A percentile compares a stretch with the other conserved stretches of the same genome.
These are phyloP conservation scores for Trissolcus brochymenae DNA, from an alignment of 2,888 invertebrate species.

Conservation along the genomic window DNA sequence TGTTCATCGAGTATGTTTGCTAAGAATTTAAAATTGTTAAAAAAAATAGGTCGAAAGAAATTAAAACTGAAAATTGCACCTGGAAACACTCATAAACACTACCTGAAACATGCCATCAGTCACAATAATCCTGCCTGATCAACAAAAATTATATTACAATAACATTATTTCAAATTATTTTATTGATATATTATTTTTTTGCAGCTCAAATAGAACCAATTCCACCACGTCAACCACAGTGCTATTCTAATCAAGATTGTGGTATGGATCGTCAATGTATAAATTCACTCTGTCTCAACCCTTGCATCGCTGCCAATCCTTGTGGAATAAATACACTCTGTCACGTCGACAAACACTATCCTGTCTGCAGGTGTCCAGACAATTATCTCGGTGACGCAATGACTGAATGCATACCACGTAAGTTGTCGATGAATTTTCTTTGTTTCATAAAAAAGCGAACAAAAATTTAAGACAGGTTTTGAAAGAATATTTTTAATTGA, in stretches of 20 bases:
- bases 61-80: no score
- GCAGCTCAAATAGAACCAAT: conserved; percentile 67
- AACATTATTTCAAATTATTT: not conserved
- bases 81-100: no score
- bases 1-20: conserved; percentile 80
- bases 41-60: no score
- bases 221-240: conserved; percentile 79
- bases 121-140: no score
- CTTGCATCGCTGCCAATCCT: conserved; percentile 82
- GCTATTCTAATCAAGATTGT: conserved; percentile 88
- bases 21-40: not conserved
- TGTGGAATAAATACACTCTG: conserved; percentile 91
- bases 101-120: no score
- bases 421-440: conserved; percentile 73
- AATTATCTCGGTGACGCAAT: conserved; percentile 86
- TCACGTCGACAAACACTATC: conserved; percentile 85
- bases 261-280: conserved; percentile 84
- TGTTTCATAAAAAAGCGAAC: not conserved
- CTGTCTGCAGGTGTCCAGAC: conserved; percentile 88
- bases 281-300: conserved; percentile 87
- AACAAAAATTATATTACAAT: not conserved
- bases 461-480: not conserved
- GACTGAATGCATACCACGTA: conserved; percentile 87
- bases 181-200: conserved; percentile 5
- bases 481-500: not conserved